These are phyloP conservation scores for Paramuricea clavata DNA, from an alignment of 92 coral and sea anemone species.

Conservation along the genomic window DNA sequence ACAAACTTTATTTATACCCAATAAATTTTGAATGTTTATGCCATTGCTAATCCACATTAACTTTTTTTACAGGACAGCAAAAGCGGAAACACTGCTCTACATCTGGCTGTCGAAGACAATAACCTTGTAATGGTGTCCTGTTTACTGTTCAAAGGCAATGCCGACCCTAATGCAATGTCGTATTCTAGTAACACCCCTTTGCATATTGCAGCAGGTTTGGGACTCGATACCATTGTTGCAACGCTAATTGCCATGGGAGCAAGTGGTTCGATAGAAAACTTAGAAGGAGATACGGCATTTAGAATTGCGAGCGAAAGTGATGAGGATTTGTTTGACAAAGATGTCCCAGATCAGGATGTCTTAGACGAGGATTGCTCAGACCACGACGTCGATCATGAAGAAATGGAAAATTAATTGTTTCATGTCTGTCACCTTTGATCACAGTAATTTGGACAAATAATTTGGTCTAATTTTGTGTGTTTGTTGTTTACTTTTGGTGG, in stretches of 20 bases:
- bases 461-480: neutral
- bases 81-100: conserved; percentile 94
- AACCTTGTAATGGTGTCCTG: conserved; percentile 78
- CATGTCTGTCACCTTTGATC: too few species aligned
- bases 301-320: conserved; percentile 76
- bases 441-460: too few species aligned
- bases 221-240: conserved; percentile 75
- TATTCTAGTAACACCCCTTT: conserved; percentile 85
- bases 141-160: conserved; percentile 79
- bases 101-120: conserved; percentile 84
- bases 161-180: conserved; percentile 78
- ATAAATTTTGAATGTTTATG: neutral
- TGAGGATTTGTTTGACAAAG: neutral
- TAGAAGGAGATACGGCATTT: conserved; percentile 77
- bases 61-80: conserved; percentile 77
- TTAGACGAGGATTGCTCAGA: neutral
- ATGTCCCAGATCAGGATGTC: too few species aligned
- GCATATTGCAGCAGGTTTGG: conserved; percentile 95
- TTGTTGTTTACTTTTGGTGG: too few species aligned
- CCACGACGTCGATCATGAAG: neutral
- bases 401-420: neutral
- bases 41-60: neutral
- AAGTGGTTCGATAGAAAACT: conserved; percentile 70
- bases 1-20: neutral
- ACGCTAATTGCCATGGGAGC: conserved; percentile 90